Evolutionary conservation across 2,888 invertebrate genomes (phyloP), one percentile per base, ranked within the genome.

Genomic region (Drosophila formosana): DNA sequence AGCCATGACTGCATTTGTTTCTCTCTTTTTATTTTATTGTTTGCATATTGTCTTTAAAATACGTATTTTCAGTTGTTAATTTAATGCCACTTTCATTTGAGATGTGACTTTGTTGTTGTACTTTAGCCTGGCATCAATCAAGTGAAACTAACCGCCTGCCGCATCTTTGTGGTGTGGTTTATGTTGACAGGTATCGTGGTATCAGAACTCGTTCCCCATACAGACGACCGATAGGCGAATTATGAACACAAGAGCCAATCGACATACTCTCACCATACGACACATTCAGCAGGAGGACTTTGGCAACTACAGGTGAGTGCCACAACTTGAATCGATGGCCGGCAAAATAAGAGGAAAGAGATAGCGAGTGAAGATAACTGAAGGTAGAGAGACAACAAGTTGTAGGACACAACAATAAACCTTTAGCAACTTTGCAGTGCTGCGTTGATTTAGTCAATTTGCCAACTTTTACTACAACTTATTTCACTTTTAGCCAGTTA

Each of bases 281-380:
- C 94, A 95, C 84, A 95, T 95, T 37, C 95, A 95, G 85, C 94
- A 94, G 0, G 94, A 94, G 75, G 95, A 96, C 91, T 95, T 95
- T 78, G 95, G 95, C 32, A 95, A 95, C 90, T 95, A 95, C 91
- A 95, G 95, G 95, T 95, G 80, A 91, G 89, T 74, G 4, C 1
- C n/a, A 37, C 5, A 23, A 13, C 34, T 26, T 32, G 23, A 51
- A 55, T 43, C 32, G 49, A 57, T 41, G 25, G 49, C 49, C 26
- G 30, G 11, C 43, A 55, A 23, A 25, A 30, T 32, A 9, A 9
- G n/a, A 46, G 6, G 6, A 39, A 6, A 37, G n/a, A 11, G 13
- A n/a, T n/a, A n/a, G n/a, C n/a, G n/a, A n/a, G n/a, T n/a, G n/a
- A n/a, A n/a, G n/a, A n/a, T 5, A 30, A 28, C 18, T 18, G 28